Base-by-base conservation (phyloP, 2,888 invertebrate genomes). In the Pomacea canaliculata region DNA sequence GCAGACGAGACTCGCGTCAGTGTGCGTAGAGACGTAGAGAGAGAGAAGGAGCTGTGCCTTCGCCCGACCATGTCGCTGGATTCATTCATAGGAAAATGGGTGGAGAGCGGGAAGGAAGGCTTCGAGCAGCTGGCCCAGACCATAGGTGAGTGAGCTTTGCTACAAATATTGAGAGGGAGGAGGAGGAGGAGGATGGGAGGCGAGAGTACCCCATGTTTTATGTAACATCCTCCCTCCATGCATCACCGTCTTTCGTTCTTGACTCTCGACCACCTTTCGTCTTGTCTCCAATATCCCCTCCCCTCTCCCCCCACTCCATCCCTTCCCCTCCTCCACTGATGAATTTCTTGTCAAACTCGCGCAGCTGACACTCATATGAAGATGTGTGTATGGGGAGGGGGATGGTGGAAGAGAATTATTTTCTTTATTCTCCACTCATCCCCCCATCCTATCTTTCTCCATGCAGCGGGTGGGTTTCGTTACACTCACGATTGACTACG, bases 61-160 rank as follows among this genome's bases (percentile, higher is more conserved):
- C 23, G 48, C 12, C 16, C 7, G 13, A 37, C 13, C 65, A 78
- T 78, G 78, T 63, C 78, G 9, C 67, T 78, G 23, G 76, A 76
- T 56, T 69, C 73, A 18, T 78, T 78, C 69, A 23, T 78, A 49
- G 78, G 78, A 19, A 73, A 59, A 23, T 78, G 78, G 78, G 56
- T 78, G 76, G 78, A 78, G 62, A 70, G 72, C n/a, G 76, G 73
- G 76, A 78, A 78, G 66, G 78, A 78, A 70, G 76, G 78, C 0
- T 78, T 78, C 60, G 70, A 76, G 10, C 67, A 73, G 46, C 62
- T 78, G 63, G 78, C 78, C 0, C 70, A 62, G 7, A 73, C 78
- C 63, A 67, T 78, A 19, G 78, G 76, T 76, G 49, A 73, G 76
- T 71, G 10, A 37, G 37, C 37, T 37, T 5, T 5, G 37, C 37